phyloP scores from a whole-genome alignment of 2,888 invertebrate species.

The Germaria angustata region DNA sequence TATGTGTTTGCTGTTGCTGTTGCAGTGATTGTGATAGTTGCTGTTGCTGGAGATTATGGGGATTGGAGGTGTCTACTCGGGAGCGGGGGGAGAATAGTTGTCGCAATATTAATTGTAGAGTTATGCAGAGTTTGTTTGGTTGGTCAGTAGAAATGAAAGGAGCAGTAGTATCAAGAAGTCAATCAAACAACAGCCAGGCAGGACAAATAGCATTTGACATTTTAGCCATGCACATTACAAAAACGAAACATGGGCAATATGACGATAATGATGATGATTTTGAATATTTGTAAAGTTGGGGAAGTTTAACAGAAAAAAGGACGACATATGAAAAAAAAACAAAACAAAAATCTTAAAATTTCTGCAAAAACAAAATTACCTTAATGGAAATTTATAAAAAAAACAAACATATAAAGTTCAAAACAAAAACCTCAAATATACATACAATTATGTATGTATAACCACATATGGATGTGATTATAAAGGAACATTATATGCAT shows the following conservation, averaged over 20 bases:
- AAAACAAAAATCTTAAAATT: background rate
- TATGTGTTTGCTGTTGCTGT: conserved; percentile 60
- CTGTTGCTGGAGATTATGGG: conserved; percentile 70
- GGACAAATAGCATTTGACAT: conserved; percentile 25
- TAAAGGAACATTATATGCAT: conserved; percentile 3
- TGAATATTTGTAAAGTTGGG: background rate
- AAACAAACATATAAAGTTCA: background rate
- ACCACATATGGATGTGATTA: conserved; percentile 35
- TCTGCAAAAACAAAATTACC: background rate
- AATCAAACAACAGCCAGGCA: conserved; percentile 46
- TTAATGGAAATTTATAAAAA: conserved; percentile 30
- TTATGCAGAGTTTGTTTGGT: background rate
- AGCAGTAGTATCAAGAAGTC: conserved; percentile 13
- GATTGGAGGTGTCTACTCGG: conserved; percentile 55
- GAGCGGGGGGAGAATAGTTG: background rate
- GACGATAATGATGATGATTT: conserved; percentile 32
- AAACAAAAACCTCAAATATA: conserved; percentile 46
- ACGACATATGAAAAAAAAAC: conserved; percentile 40
- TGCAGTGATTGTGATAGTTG: conserved; percentile 68
- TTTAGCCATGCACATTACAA: conserved; percentile 45
- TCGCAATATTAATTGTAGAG: conserved; percentile 13
- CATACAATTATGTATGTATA: conserved; percentile 17
- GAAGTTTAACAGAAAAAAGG: conserved; percentile 25
- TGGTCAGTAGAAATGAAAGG: background rate
- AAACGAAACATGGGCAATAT: conserved; percentile 53